Evolutionary conservation across 2,797 vertebrate genomes (phyloP).

Genomic region (Gymnoscopelus microlampas): DNA sequence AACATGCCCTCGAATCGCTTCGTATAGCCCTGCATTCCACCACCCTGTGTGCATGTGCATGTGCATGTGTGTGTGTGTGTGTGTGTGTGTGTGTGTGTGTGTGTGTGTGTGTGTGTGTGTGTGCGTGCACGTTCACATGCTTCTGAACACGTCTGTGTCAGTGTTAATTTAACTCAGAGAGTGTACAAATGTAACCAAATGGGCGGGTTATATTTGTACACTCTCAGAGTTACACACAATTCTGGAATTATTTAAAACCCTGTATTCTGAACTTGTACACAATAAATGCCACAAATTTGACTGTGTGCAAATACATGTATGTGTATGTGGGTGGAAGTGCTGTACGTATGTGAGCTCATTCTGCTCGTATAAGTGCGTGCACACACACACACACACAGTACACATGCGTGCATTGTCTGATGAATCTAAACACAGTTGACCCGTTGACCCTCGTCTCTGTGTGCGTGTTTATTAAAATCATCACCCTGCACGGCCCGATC

Average conservation of each 20-base stretch:
- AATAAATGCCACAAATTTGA: no score
- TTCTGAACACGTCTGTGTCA: conserved; percentile 39
- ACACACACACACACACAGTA: neutral
- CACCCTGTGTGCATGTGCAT: neutral
- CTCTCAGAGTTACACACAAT: no score
- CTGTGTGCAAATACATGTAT: no score
- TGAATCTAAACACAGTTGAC: conserved; percentile 78
- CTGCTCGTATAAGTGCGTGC: neutral
- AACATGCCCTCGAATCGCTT: no score
- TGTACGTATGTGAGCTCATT: neutral
- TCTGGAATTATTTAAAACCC: no score
- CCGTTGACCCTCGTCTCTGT: conserved; percentile 48
- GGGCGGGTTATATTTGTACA: no score
- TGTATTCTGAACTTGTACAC: no score
- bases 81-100: conserved; percentile 17
- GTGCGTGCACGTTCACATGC: conserved; percentile 38
- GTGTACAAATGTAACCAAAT: no score
- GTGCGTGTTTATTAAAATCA: conserved; percentile 79
- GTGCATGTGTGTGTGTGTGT: neutral
- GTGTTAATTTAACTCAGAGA: no score
- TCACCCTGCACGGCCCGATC: conserved; percentile 69
- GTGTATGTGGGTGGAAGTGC: neutral
- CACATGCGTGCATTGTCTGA: conserved; percentile 32
- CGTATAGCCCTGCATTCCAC: no score
- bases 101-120: conserved; percentile 1